Conservation (phyloP, 2,888 invertebrate species). For the Chydorus sphaericus region DNA sequence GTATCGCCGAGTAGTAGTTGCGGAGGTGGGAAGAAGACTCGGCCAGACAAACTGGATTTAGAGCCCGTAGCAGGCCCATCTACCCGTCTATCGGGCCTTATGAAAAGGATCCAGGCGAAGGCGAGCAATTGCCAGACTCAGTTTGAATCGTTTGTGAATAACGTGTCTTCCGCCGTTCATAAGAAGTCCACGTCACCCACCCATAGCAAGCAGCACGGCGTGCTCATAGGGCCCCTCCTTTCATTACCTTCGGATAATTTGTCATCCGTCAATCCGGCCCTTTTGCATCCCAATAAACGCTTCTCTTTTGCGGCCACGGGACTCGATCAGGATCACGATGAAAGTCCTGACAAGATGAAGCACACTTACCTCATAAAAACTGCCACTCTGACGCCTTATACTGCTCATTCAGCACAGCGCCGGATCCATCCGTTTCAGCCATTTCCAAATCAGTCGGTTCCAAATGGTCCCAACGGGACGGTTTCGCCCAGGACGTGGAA, state of each 20-base stretch:
- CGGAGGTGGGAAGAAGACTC: too few relatives aligned
- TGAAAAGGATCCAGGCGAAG: conserved; percentile 8
- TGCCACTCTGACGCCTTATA: neutral
- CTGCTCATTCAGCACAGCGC: neutral
- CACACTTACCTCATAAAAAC: neutral
- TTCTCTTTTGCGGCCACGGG: neutral
- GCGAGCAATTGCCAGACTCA: conserved; percentile 3
- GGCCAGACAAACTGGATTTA: too few relatives aligned
- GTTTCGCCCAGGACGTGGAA: neutral
- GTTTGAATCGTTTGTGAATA: neutral
- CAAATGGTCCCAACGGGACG: neutral
- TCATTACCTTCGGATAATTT: neutral
- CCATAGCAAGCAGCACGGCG: neutral
- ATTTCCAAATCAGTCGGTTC: neutral
- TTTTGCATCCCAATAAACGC: neutral
- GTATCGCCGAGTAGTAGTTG: too few relatives aligned
- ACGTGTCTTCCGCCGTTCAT: neutral
- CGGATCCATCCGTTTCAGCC: too few relatives aligned
- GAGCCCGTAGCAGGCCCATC: neutral
- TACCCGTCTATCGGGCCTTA: neutral
- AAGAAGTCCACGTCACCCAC: neutral
- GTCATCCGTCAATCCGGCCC: neutral
- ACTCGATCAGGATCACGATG: neutral
- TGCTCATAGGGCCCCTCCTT: neutral
- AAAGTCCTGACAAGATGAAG: neutral